Percentiles rank a stretch among this genome's conserved stretches.
Evolutionary conservation across 2,888 invertebrate species (phyloP).

Genomic region (Drosophila sordidula): DNA sequence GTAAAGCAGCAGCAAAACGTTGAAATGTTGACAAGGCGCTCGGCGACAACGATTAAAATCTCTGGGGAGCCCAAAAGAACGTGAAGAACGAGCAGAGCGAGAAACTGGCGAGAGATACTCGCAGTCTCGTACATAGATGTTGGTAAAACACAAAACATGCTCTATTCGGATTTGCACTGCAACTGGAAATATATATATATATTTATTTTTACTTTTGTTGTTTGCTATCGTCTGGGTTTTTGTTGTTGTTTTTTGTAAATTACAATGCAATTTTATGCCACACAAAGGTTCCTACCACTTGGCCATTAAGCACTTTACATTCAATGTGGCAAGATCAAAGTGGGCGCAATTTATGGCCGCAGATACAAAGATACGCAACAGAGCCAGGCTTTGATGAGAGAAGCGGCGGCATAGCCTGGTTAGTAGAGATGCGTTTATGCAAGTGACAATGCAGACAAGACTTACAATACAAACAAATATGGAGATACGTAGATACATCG

Average conservation of each 20-base stretch:
- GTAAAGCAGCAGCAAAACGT: conserved; percentile 79
- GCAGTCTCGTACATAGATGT: conserved; percentile 34
- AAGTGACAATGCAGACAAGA: conserved; percentile 9
- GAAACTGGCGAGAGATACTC: conserved; percentile 21
- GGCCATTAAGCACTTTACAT: conserved; percentile 79
- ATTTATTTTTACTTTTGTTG: conserved; percentile 23
- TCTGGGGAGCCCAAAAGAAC: conserved; percentile 69
- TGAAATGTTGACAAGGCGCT: conserved; percentile 76
- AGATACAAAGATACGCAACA: conserved; percentile 72
- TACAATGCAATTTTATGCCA: conserved; percentile 80
- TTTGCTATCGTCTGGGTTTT: conserved; percentile 3
- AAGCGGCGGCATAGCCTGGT: not conserved
- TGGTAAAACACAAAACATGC: conserved; percentile 25
- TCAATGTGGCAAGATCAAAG: conserved; percentile 80
- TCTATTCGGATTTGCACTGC: conserved; percentile 48
- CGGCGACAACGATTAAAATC: conserved; percentile 81
- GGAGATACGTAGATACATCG: too few relatives aligned
- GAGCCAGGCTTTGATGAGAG: conserved; percentile 29
- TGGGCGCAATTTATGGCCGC: conserved; percentile 76
- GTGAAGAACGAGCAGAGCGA: conserved; percentile 35
- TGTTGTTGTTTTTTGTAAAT: conserved; percentile 67
- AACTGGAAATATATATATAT: conserved; percentile 27
- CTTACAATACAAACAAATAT: not conserved
- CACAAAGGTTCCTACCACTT: conserved; percentile 65
- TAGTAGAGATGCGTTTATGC: conserved; percentile 24